Evolutionary conservation across 1,140 invertebrate species (phyloP), one percentile per base, ranked within the genome.

Genomic region (Saccostrea cuccullata): DNA sequence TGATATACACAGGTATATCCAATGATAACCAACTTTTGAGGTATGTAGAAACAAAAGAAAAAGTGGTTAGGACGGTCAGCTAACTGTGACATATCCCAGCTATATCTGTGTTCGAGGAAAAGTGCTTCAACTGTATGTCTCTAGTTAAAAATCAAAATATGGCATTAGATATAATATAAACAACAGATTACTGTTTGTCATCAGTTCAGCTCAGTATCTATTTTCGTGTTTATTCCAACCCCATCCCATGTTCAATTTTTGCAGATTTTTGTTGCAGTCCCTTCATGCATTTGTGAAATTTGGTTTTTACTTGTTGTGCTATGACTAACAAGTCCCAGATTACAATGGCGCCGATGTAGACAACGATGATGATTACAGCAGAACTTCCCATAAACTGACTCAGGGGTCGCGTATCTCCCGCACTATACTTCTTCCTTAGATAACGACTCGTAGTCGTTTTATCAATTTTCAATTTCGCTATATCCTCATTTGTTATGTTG

Each of bases 361-460:
- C 70, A 36, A 77, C 70, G 12, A 77, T 77, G 70, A 30, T 77
- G 70, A 77, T 77, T 2, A 77, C 26, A 36, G 70, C 70, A 26
- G 70, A 30, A 30, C 26, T 77, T 77, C 70, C 70, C 30, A 77
- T 26, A 36, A 77, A 77, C 30, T 77, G 70, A 77, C 70, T 77
- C 26, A 77, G 70, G 2, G 70, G 70, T 30, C 70, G 70, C 4
- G 23, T 36, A 26, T 77, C 70, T 4, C 70, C 70, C 11, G 70
- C 26, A 17, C 70, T 40, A 30, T 77, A 77, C 30, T 77, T 77
- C 26, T 8, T 77, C 26, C 70, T 23, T 77, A 15, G 70, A 30
- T 77, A 77, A 15, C 70, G 70, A 77, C 26, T 77, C 2, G 70
- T 77, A 30, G 23, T 30, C 5, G 70, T 30, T 30, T 77, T 77